Conservation (phyloP, 2,797 vertebrate genomes). For the Remorina albescens region DNA sequence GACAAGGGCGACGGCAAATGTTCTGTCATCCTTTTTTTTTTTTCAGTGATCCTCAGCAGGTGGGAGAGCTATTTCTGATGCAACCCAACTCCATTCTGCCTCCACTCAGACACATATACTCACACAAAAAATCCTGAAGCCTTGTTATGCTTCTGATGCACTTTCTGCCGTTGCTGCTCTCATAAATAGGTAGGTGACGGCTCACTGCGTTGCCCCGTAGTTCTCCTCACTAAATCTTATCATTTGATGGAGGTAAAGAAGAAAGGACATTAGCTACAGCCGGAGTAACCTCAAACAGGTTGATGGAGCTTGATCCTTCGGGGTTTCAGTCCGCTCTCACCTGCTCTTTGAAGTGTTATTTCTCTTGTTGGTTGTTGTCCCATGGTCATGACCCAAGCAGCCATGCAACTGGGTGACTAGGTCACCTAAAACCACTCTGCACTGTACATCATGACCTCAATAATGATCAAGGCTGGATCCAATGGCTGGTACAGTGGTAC, state of each 20-base stretch:
- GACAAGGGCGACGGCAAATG: constrained; percentile 62
- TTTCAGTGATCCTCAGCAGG: constrained; percentile 81
- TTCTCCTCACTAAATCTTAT: constrained; percentile 29
- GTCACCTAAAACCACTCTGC: not conserved
- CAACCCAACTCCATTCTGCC: constrained; percentile 72
- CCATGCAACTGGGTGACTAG: not conserved
- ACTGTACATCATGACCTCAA: not conserved
- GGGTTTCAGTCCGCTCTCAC: constrained; percentile 14
- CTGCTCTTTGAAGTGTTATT: constrained; percentile 26
- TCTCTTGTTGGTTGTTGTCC: constrained; percentile 45
- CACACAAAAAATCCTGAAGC: constrained; percentile 32
- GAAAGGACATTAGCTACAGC: not conserved
- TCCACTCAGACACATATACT: constrained; percentile 43
- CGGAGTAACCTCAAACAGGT: not conserved
- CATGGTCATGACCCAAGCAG: constrained; percentile 3
- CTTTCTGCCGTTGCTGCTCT: constrained; percentile 47
- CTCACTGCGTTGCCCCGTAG: constrained; percentile 14
- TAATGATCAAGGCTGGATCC: not conserved
- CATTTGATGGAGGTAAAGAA: not conserved
- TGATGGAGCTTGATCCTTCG: not conserved
- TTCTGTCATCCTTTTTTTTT: constrained; percentile 60
- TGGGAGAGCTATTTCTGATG: constrained; percentile 84
- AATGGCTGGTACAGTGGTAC: not conserved
- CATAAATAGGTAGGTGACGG: constrained; percentile 43
- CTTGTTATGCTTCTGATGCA: constrained; percentile 56